These are phyloP conservation scores for Macrotrachela quadricornifera DNA, from an alignment of 1,140 invertebrate genomes.

Conservation along the genomic window DNA sequence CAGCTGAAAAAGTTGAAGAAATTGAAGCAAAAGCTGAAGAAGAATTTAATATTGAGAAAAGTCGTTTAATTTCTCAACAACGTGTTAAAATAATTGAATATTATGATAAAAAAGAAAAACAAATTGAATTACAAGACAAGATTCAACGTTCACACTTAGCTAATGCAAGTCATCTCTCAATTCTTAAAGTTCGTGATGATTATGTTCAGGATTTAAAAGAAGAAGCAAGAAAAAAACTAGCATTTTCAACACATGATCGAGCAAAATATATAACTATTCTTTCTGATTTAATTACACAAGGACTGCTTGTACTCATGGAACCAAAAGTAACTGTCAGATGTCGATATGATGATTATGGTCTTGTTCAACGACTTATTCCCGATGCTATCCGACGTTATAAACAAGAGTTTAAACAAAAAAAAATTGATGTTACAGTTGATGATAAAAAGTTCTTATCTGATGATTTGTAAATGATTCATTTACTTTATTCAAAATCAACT, in stretches of 20 bases:
- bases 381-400: too few relatives aligned
- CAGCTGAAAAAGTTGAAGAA: conserved; percentile 7
- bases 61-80: conserved; percentile 2
- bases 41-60: conserved; percentile 7
- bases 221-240: not conserved
- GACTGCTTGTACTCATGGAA: not conserved
- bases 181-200: conserved; percentile 7
- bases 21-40: conserved; percentile 7
- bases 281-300: conserved; percentile 1
- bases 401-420: too few relatives aligned
- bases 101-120: conserved; percentile 8
- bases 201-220: conserved; percentile 1
- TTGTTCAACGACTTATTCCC: too few relatives aligned
- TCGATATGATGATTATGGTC: not conserved
- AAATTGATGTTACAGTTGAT: conserved; percentile 1
- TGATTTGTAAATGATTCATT: conserved; percentile 1
- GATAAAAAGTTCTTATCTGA: not conserved
- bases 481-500: not conserved
- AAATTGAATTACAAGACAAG: conserved; percentile 7
- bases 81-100: conserved; percentile 4
- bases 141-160: conserved; percentile 8
- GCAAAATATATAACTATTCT: not conserved
- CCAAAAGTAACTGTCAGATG: not conserved
- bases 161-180: conserved; percentile 2
- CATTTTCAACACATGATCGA: not conserved